Evolutionary conservation across 2,797 vertebrate genomes (phyloP).

Genomic region (Octomys mimax): DNA sequence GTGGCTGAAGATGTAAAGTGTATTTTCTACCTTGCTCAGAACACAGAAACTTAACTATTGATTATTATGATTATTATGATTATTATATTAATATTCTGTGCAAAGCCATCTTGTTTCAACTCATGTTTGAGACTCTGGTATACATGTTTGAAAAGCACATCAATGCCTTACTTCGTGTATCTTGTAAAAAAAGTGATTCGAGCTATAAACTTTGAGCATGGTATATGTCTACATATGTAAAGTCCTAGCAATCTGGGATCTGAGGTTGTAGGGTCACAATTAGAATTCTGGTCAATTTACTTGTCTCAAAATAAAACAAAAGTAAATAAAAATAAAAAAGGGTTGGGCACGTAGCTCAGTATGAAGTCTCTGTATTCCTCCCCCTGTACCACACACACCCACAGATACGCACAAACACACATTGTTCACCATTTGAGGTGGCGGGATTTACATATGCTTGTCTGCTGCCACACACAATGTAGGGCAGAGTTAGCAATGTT

Average conservation of each 20-base stretch:
- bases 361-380: neutral
- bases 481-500: neutral
- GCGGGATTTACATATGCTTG: neutral
- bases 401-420: neutral
- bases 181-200: neutral
- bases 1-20: neutral
- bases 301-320: neutral
- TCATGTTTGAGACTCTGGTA: neutral
- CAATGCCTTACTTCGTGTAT: neutral
- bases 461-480: neutral
- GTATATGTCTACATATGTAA: fast-evolving
- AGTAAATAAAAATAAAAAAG: neutral
- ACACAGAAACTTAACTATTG: neutral
- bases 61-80: neutral
- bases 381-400: neutral
- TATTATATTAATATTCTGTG: neutral
- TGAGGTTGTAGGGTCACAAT: neutral
- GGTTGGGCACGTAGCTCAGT: neutral
- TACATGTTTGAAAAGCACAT: neutral
- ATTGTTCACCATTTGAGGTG: neutral
- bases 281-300: too few species aligned
- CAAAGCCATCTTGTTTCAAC: neutral
- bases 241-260: neutral
- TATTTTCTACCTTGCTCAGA: neutral
- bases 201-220: neutral